A percentile compares a stretch with the other conserved stretches of the same genome.
Conservation (phyloP, 1,140 invertebrate species). For the Anthonomus grandis region DNA sequence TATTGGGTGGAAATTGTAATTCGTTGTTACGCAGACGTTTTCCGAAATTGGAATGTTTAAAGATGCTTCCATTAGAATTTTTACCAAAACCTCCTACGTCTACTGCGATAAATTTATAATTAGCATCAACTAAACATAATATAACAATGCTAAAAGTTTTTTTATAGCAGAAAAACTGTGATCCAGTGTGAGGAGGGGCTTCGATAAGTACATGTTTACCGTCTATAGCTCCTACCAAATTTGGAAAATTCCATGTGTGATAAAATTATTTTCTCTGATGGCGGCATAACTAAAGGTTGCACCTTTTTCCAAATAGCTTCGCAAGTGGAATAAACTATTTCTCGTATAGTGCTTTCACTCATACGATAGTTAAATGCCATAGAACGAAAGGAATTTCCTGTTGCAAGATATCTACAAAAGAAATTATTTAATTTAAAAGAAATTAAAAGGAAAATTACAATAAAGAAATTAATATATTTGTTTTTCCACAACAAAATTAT, state of each 20-base stretch:
- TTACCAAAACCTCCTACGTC: constrained; percentile 50
- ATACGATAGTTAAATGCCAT: no score
- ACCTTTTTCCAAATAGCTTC: constrained; percentile 16
- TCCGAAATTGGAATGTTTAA: constrained; percentile 6
- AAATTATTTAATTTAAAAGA: not conserved
- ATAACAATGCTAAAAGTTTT: constrained; percentile 49
- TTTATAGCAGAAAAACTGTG: constrained; percentile 50
- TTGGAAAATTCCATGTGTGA: constrained; percentile 29
- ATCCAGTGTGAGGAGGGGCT: constrained; percentile 42
- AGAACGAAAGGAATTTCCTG: constrained; percentile 2
- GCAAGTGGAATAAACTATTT: constrained; percentile 20
- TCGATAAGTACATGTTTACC: constrained; percentile 49
- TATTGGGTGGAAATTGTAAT: constrained; percentile 9
- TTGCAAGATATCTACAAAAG: not conserved
- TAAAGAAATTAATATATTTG: no score
- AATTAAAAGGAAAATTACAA: no score
- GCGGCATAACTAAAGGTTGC: constrained; percentile 12
- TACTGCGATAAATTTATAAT: constrained; percentile 50
- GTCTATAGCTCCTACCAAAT: constrained; percentile 51
- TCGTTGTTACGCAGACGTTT: not conserved
- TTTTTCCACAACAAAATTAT: no score
- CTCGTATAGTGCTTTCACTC: constrained; percentile 19
- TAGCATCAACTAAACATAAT: constrained; percentile 49
- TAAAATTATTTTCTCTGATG: constrained; percentile 32
- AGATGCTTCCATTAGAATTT: constrained; percentile 45